Percentiles rank a stretch among this genome's conserved stretches.
Conservation (phyloP, 2,888 invertebrate genomes). For the Cinara cedri region DNA sequence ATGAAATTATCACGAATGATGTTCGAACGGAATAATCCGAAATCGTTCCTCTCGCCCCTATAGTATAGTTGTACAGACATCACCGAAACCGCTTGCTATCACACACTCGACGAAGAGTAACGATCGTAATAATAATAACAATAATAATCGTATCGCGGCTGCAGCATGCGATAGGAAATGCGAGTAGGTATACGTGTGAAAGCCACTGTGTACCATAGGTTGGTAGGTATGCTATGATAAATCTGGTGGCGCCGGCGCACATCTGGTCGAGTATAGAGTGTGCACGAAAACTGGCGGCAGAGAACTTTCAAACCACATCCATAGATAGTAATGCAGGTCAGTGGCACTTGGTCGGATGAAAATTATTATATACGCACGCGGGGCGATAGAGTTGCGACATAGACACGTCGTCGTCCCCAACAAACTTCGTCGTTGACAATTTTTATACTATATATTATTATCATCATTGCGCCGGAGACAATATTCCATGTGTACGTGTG, state of each 20-base stretch:
- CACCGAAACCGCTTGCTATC: no score
- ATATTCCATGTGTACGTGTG: neutral
- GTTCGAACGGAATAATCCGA: neutral
- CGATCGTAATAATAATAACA: no score
- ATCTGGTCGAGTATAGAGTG: slow-evolving; percentile 17
- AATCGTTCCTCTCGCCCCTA: neutral
- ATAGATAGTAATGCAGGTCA: slow-evolving; percentile 58
- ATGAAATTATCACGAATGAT: no score
- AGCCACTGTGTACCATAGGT: slow-evolving; percentile 25
- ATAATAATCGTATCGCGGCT: no score
- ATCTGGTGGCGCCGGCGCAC: slow-evolving; percentile 6
- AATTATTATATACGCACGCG: slow-evolving; percentile 25
- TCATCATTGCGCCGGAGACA: slow-evolving; percentile 1
- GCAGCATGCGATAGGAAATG: no score
- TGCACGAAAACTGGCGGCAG: slow-evolving; percentile 57
- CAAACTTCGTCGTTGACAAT: slow-evolving; percentile 5
- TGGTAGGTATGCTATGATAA: no score
- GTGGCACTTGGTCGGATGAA: slow-evolving; percentile 52
- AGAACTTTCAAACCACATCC: slow-evolving; percentile 59
- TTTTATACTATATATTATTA: slow-evolving; percentile 7
- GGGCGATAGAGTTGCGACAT: slow-evolving; percentile 32
- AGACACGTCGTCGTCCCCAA: slow-evolving; percentile 18
- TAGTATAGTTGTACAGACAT: no score
- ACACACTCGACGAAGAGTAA: no score
- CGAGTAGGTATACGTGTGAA: slow-evolving; percentile 38